Percentiles rank a stretch among this genome's conserved stretches.
These are phyloP conservation scores for Drosophila pruinosa DNA, from an alignment of 1,140 invertebrate genomes.

Conservation along the genomic window DNA sequence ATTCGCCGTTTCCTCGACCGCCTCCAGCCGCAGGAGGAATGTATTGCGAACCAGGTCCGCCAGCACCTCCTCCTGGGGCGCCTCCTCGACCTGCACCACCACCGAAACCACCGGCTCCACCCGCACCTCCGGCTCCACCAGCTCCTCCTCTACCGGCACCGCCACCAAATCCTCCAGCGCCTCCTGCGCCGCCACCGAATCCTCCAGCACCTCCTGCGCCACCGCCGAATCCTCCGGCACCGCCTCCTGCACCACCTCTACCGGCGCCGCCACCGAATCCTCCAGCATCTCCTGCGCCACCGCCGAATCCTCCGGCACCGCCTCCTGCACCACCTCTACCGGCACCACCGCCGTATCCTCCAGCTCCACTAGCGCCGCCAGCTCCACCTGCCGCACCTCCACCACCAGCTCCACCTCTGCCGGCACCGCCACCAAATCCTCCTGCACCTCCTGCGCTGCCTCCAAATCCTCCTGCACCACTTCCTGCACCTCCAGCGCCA, in stretches of 20 bases:
- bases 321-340: slow-evolving; percentile 42
- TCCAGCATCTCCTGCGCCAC: slow-evolving; percentile 40
- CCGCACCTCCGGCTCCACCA: slow-evolving; percentile 31
- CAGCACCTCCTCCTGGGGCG: slow-evolving; percentile 41
- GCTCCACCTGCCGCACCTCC: slow-evolving; percentile 68
- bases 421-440: slow-evolving; percentile 30
- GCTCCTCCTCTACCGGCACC: slow-evolving; percentile 34
- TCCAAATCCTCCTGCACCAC: slow-evolving; percentile 53
- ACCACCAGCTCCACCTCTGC: slow-evolving; percentile 45
- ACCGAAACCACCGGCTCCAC: slow-evolving; percentile 29
- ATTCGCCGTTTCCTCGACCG: slow-evolving; percentile 73
- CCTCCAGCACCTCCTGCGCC: slow-evolving; percentile 30
- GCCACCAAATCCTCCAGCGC: slow-evolving; percentile 38
- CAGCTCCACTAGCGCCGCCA: slow-evolving; percentile 37
- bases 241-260: not conserved
- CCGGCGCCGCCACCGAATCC: slow-evolving; percentile 25
- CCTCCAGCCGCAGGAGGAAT: slow-evolving; percentile 63
- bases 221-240: slow-evolving; percentile 21
- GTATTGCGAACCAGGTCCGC: slow-evolving; percentile 60
- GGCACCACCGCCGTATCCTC: slow-evolving; percentile 57
- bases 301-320: slow-evolving; percentile 49
- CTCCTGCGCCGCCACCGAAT: slow-evolving; percentile 28
- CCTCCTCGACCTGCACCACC: slow-evolving; percentile 41
- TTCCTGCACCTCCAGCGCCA: slow-evolving; percentile 38
- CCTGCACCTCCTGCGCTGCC: slow-evolving; percentile 68